Percentiles rank a stretch among this genome's conserved stretches.
phyloP scores from a whole-genome alignment of 2,888 invertebrate species.

The Pasiphila rectangulata region DNA sequence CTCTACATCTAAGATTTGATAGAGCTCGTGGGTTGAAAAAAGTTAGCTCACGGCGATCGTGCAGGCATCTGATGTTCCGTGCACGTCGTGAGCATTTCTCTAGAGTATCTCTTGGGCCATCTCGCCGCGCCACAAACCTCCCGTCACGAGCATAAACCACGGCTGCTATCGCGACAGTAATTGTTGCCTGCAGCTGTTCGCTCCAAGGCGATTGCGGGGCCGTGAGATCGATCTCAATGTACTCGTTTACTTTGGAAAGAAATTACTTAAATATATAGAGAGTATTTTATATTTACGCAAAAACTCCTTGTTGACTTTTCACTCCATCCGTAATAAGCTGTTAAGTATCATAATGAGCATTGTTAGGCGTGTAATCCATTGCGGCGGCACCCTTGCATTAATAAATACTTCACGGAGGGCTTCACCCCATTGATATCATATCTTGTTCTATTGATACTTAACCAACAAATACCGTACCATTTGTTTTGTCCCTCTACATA shows the following conservation, averaged over 20 bases:
- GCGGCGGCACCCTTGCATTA: slow-evolving; percentile 54
- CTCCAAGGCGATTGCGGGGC: slow-evolving; percentile 57
- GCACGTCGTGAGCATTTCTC: slow-evolving; percentile 76
- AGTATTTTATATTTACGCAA: slow-evolving; percentile 4
- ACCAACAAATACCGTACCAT: slow-evolving; percentile 35
- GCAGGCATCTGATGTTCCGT: slow-evolving; percentile 61
- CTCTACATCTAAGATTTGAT: slow-evolving; percentile 32
- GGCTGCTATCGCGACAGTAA: slow-evolving; percentile 61
- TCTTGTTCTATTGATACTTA: slow-evolving; percentile 39
- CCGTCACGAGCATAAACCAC: slow-evolving; percentile 77
- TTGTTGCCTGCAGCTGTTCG: slow-evolving; percentile 71
- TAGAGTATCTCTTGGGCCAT: slow-evolving; percentile 72
- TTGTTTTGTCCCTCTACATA: slow-evolving; percentile 38
- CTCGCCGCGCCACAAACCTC: slow-evolving; percentile 67
- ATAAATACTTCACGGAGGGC: slow-evolving; percentile 45
- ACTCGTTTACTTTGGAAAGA: slow-evolving; percentile 32
- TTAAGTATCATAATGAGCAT: slow-evolving; percentile 62
- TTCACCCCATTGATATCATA: slow-evolving; percentile 54
- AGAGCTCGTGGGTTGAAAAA: slow-evolving; percentile 38
- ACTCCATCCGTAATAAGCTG: slow-evolving; percentile 62
- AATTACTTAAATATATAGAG: slow-evolving; percentile 23
- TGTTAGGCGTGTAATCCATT: slow-evolving; percentile 66
- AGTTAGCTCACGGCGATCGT: slow-evolving; percentile 56
- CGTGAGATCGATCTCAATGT: slow-evolving; percentile 58
- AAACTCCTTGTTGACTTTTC: slow-evolving; percentile 53